Conservation (phyloP, 2,797 vertebrate species). For the Xenops minutus region DNA sequence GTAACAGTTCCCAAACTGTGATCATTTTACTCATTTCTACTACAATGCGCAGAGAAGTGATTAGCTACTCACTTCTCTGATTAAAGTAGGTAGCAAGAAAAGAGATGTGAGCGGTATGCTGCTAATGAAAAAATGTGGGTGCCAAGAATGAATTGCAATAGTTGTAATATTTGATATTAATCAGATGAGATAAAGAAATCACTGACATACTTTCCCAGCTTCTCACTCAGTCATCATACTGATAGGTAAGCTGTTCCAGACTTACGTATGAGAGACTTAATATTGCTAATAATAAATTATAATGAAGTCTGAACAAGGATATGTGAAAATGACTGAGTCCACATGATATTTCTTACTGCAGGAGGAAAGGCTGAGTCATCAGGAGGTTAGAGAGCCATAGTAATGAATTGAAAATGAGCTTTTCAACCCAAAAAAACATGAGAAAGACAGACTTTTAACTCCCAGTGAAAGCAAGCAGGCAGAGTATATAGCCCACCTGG, state of each 20-base stretch:
- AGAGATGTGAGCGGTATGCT: background rate
- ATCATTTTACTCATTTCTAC: background rate
- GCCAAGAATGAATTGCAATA: background rate
- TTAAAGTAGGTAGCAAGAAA: background rate
- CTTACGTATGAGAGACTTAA: background rate
- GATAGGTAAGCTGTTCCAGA: background rate
- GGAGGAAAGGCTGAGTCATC: constrained; percentile 17
- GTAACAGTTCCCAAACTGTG: background rate
- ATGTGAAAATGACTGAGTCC: background rate
- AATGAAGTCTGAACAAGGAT: constrained; percentile 1
- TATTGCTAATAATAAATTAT: background rate
- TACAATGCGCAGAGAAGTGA: background rate
- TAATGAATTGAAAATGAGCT: constrained; percentile 14
- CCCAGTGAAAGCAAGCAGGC: background rate
- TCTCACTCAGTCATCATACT: background rate
- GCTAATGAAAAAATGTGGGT: constrained; percentile 8
- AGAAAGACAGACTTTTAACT: background rate
- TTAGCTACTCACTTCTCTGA: constrained; percentile 1
- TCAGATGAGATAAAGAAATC: background rate
- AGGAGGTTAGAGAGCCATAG: background rate
- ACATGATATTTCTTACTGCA: background rate
- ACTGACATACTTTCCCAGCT: background rate
- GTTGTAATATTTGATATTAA: background rate
- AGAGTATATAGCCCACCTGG: background rate
- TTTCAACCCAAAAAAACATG: background rate